Conservation (phyloP, 1,140 invertebrate species). For the Lordiphosa clarofinis region DNA sequence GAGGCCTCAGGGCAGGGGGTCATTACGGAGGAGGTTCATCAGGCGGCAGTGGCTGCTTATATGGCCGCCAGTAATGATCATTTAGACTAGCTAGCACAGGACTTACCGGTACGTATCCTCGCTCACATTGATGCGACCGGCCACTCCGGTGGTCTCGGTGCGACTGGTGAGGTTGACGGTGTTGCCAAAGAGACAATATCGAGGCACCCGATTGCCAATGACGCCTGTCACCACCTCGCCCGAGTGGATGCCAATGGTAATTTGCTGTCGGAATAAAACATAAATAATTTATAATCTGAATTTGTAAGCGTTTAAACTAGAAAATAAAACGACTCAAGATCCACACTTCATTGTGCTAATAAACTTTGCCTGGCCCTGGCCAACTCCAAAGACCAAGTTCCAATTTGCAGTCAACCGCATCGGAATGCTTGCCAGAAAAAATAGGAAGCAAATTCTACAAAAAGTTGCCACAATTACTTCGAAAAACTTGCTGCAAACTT, state of each 20-base stretch:
- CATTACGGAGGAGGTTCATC: conserved; percentile 45
- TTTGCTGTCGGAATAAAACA: conserved; percentile 83
- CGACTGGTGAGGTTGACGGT: conserved; percentile 97
- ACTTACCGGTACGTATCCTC: conserved; percentile 94
- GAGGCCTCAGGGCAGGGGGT: conserved; percentile 45
- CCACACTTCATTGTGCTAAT: conserved; percentile 66
- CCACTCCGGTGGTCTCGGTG: conserved; percentile 95
- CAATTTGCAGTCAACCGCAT: conserved; percentile 30
- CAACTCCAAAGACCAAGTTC: conserved; percentile 44
- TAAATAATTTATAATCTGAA: conserved; percentile 13
- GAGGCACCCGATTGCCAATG: conserved; percentile 97
- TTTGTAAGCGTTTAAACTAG: conserved; percentile 23
- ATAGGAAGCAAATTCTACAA: conserved; percentile 33
- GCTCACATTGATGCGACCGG: conserved; percentile 95
- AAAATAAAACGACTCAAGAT: conserved; percentile 16
- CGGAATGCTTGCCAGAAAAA: conserved; percentile 22
- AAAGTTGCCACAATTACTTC: conserved; percentile 75
- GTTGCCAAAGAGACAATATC: conserved; percentile 98
- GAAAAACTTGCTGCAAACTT: conserved; percentile 62
- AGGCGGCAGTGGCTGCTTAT: conserved; percentile 52
- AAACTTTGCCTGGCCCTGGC: conserved; percentile 45
- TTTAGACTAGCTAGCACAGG: conserved; percentile 23
- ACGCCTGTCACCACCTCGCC: conserved; percentile 98
- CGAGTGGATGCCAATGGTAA: conserved; percentile 97
- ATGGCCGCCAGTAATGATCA: conserved; percentile 31